A percentile compares a stretch with the other conserved stretches of the same genome.
Evolutionary conservation across 1,140 invertebrate genomes (phyloP).

Genomic region (Listronotus bonariensis): DNA sequence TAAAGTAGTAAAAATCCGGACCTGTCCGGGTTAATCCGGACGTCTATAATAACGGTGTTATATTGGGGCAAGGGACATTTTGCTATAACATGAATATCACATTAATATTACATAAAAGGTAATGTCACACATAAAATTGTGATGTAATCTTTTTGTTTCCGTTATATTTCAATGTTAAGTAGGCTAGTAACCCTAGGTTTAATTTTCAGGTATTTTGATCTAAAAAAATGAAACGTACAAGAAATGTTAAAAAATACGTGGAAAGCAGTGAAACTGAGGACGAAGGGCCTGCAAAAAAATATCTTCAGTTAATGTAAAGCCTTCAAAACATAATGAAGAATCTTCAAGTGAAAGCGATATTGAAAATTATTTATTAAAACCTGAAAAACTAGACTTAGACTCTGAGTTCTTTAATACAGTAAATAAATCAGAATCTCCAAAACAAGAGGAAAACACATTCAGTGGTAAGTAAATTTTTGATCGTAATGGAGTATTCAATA

Average conservation of each 20-base stretch:
- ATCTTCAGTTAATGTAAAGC: not conserved
- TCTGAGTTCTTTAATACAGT: conserved; percentile 53
- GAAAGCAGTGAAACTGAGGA: conserved; percentile 35
- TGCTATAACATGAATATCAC: too few species aligned
- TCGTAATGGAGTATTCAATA: not conserved
- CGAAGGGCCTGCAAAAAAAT: conserved; percentile 8
- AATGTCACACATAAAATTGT: too few species aligned
- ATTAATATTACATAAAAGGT: too few species aligned
- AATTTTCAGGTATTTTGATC: too few species aligned
- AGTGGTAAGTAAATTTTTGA: conserved; percentile 11
- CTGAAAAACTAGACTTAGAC: conserved; percentile 57
- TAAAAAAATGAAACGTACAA: conserved; percentile 31
- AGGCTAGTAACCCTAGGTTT: too few species aligned
- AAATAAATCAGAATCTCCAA: conserved; percentile 48
- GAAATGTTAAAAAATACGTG: conserved; percentile 24
- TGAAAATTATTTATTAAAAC: conserved; percentile 56
- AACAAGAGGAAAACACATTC: conserved; percentile 51
- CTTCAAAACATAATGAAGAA: conserved; percentile 6
- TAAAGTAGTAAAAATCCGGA: too few species aligned
- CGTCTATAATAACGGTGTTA: too few species aligned
- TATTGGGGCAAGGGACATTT: too few species aligned
- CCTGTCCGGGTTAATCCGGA: too few species aligned
- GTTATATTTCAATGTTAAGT: too few species aligned
- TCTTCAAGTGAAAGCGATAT: conserved; percentile 57
- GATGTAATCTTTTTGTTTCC: too few species aligned